Percentiles rank a stretch among this genome's conserved stretches.
phyloP scores from a whole-genome alignment of 1,140 invertebrate species.

The Berghia stephanieae region DNA sequence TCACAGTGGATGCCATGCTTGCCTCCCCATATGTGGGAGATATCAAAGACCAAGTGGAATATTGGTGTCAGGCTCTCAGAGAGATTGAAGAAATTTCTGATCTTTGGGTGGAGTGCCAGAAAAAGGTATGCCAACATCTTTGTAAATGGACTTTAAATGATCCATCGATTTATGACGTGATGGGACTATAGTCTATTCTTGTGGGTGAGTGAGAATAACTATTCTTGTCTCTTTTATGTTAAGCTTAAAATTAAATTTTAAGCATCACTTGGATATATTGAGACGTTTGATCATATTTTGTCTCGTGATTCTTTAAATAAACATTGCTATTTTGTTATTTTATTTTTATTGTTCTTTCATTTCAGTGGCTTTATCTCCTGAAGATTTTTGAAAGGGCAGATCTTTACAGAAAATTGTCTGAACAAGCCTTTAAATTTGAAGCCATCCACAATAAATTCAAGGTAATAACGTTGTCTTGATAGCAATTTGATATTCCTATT shows the following conservation, averaged over 20 bases:
- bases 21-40: conserved; percentile 61
- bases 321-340: no score
- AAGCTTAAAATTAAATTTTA: no score
- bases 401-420: conserved; percentile 50
- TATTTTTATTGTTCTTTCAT: conserved; percentile 31
- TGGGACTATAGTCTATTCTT: no score
- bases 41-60: conserved; percentile 50
- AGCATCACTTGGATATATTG: no score
- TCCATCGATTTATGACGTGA: no score
- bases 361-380: conserved; percentile 65
- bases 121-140: conserved; percentile 54
- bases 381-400: conserved; percentile 65
- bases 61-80: conserved; percentile 51
- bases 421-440: conserved; percentile 56
- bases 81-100: conserved; percentile 63
- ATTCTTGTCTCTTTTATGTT: no score
- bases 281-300: no score
- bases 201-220: no score
- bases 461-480: conserved; percentile 44
- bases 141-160: no score
- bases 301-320: no score
- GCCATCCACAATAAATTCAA: conserved; percentile 59
- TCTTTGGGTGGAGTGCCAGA: conserved; percentile 61
- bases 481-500: no score
- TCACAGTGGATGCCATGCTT: conserved; percentile 60